phyloP scores from a whole-genome alignment of 2,113 vertebrate genomes.

The Paramormyrops kingsleyae region DNA sequence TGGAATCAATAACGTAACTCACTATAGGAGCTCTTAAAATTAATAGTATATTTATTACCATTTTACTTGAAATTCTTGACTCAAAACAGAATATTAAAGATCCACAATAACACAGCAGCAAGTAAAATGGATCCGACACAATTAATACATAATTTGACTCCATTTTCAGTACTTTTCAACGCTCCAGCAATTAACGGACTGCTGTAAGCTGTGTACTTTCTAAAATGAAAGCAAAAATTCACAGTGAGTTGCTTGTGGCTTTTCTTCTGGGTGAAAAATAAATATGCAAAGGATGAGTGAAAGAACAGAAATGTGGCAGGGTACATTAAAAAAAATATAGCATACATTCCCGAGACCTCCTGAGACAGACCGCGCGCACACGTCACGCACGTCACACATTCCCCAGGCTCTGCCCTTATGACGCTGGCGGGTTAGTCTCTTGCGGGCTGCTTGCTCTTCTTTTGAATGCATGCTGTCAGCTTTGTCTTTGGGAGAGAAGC shows the following conservation, averaged over 20 bases:
- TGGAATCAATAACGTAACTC: not conserved
- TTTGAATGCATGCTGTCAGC: not conserved
- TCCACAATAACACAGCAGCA: not conserved
- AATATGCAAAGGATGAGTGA: not conserved
- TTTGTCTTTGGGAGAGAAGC: not conserved
- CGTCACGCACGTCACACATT: not conserved
- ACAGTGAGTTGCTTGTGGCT: not conserved
- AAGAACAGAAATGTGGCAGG: not conserved
- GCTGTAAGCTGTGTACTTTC: constrained; percentile 29
- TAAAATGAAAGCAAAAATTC: constrained; percentile 38
- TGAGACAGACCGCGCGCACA: not conserved
- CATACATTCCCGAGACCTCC: not conserved
- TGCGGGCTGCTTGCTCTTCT: not conserved
- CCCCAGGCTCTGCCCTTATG: not conserved
- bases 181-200: not conserved
- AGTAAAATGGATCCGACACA: not conserved
- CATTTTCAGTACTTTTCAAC: not conserved
- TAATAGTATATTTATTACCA: not conserved
- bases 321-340: not conserved
- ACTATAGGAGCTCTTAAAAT: not conserved
- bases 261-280: not conserved
- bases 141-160: not conserved
- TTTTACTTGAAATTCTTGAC: not conserved
- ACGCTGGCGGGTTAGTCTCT: not conserved
- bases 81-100: not conserved